phyloP scores from a whole-genome alignment of 1,140 invertebrate genomes.

The Melipona quadrifasciata region DNA sequence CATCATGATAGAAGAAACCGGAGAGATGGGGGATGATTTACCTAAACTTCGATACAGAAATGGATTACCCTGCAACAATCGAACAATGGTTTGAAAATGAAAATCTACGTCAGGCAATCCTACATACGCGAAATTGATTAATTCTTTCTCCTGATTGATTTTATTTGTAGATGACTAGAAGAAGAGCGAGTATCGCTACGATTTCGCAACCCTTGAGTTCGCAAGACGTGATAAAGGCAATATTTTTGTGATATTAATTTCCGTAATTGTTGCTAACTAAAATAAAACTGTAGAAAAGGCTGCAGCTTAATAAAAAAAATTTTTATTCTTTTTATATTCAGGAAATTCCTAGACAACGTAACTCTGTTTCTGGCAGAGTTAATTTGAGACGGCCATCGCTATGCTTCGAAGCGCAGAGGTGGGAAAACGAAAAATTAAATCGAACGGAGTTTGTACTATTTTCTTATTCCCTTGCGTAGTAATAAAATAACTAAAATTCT shows the following conservation, averaged over 20 bases:
- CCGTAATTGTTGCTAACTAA: conserved; percentile 13
- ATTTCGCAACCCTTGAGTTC: conserved; percentile 76
- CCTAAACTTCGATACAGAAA: conserved; percentile 75
- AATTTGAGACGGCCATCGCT: conserved; percentile 75
- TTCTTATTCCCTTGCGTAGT: conserved; percentile 20
- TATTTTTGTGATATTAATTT: conserved; percentile 47
- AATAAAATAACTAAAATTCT: not conserved
- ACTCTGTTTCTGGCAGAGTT: conserved; percentile 76
- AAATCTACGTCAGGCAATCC: too few relatives aligned
- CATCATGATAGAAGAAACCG: conserved; percentile 76
- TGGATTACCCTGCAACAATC: conserved; percentile 74
- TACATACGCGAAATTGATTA: not conserved
- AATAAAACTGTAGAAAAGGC: not conserved
- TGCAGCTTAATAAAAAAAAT: not conserved
- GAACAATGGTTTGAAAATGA: conserved; percentile 77
- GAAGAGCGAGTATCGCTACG: conserved; percentile 80
- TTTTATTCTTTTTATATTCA: conserved; percentile 46
- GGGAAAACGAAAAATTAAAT: conserved; percentile 73
- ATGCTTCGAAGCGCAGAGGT: conserved; percentile 71
- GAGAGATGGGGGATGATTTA: conserved; percentile 76
- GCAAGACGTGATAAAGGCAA: conserved; percentile 78
- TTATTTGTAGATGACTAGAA: conserved; percentile 78
- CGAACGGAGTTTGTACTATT: conserved; percentile 74
- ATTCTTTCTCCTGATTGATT: conserved; percentile 21
- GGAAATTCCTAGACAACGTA: conserved; percentile 74